Conservation (phyloP, 1,140 invertebrate genomes). For the Mya arenaria region DNA sequence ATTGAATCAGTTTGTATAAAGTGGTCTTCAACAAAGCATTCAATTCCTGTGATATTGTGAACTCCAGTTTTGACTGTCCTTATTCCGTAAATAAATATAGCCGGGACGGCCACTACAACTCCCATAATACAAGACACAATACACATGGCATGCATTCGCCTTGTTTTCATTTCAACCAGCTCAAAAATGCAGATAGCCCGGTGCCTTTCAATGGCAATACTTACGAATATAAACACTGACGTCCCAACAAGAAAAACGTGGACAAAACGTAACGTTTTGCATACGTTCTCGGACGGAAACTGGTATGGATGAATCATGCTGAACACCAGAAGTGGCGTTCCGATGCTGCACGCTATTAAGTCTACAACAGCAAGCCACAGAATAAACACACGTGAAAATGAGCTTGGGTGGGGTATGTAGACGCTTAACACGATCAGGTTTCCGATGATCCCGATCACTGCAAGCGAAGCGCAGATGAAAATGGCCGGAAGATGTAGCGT, state of each 20-base stretch:
- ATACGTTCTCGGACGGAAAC: not conserved
- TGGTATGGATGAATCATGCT: not conserved
- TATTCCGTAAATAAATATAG: not conserved
- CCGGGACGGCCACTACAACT: not conserved
- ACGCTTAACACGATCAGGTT: not conserved
- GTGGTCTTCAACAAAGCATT: not conserved
- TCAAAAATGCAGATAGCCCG: not conserved
- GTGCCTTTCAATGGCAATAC: not conserved
- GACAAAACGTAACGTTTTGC: not conserved
- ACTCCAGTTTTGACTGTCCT: not conserved
- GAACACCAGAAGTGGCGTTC: not conserved
- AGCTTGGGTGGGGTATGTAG: not conserved
- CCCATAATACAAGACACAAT: not conserved
- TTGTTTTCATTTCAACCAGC: not conserved
- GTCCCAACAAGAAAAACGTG: not conserved
- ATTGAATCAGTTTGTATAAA: not conserved
- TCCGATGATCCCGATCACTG: not conserved
- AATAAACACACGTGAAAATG: not conserved
- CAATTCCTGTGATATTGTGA: not conserved
- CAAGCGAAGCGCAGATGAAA: not conserved
- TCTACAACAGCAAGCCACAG: not conserved
- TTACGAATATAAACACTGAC: not conserved
- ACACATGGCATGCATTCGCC: not conserved
- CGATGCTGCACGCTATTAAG: not conserved
- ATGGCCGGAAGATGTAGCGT: not conserved